Base-by-base conservation (phyloP, 2,113 vertebrate genomes). In the Herpailurus yagouaroundi region DNA sequence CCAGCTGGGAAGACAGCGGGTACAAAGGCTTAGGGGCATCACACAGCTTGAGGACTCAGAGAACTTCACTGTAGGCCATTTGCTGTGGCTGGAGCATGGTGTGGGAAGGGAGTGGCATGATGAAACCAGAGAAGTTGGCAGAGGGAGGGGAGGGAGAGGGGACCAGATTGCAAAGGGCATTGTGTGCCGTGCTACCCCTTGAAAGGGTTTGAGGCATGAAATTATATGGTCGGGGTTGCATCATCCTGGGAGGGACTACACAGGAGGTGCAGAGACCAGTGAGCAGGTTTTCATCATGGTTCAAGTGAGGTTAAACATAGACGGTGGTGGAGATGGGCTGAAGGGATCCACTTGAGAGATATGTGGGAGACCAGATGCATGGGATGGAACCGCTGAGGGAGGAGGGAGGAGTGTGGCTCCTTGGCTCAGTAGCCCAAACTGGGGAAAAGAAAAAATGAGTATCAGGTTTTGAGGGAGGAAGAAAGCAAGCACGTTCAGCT, bases 81-180 rank as follows among this genome's bases (percentile, higher is more conserved):
- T 15, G 2, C 31, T 12, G 52, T n/a, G 79, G 60, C 2, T 1
- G 0, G 12, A 77, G 15, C 7, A 25, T 31, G 1, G 57, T 2
- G 1, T 19, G 57, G 69, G 86, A 45, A n/a, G 19, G 60, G 27
- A 18, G 27, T 25, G 21, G 69, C 8, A 7, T n/a, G 81, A 64
- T 21, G 68, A 91, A 68, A 36, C 36, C 2, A 27, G 55, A 63
- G 82, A 92, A 84, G 38, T 13, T 76, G 63, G 63, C 23, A 29
- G 74, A 88, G 80, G 33, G 21, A 45, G n/a, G 21, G 4, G 41
- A 87, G 52, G 19, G 45, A 12, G 4, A 18, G 4, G 82, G 29
- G 48, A 71, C 38, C 9, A 25, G 45, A 60, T 82, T 33, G 16
- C 69, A 86, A 38, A 63, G 57, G 64, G 14, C 36, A 18, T 29